Evolutionary conservation across 2,888 invertebrate genomes (phyloP), one percentile per base, ranked within the genome.

Genomic region (Acrocera orbiculus): DNA sequence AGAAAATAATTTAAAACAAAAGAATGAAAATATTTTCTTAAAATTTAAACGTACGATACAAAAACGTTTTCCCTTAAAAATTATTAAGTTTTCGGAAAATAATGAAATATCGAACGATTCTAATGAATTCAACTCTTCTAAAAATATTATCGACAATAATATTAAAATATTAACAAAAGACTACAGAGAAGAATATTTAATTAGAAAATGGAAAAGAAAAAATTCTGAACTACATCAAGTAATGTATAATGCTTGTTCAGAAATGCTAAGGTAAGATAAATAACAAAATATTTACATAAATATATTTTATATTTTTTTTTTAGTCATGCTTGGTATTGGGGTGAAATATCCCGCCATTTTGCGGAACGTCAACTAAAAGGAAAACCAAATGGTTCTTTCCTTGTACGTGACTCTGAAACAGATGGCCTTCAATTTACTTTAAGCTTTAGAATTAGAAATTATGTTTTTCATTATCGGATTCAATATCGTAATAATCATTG

Each of bases 281-380:
- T 23, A 3, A 6, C 26, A 10, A 30, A 26, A n/a, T 19, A 31
- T 29, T 13, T 27, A 24, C 16, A 29, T 13, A 23, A 8, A 9
- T 17, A 17, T 16, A 16, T 14, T 31, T 32, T 25, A 20, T 31
- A 10, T 8, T 19, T 16, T n/a, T 16, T 26, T 46, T 45, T 10
- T 42, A 58, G 58, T 32, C 54, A 66, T 50, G 73, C 71, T 26
- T 82, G 82, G 81, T 83, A 83, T 53, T 85, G 82, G 82, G 83
- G 82, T 11, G 74, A 79, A 32, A 68, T 82, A 43, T 69, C 74
- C 2, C 67, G 76, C 42, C 65, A 67, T 23, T 76, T 78, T 51
- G 79, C 82, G 0, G 78, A 81, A 51, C 65, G 68, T 35, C 73
- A 73, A 48, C 58, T 82, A 19, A 57, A 64, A 30, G 70, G 70